phyloP scores from a whole-genome alignment of 2,797 vertebrate species.

The Xerus rutilus region DNA sequence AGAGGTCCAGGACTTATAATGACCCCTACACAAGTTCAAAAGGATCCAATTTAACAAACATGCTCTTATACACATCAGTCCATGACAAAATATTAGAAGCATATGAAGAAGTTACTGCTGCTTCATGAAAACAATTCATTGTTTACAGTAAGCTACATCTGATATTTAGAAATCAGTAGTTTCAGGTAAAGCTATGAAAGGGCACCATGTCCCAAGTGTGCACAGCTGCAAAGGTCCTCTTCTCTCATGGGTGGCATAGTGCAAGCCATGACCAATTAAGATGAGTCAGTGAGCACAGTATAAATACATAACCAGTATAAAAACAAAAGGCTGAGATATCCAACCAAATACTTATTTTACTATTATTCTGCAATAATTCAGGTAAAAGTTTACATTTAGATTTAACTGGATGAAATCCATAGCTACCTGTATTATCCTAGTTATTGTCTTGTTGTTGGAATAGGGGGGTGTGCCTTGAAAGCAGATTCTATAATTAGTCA shows the following conservation, averaged over 20 bases:
- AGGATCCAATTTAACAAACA: constrained; percentile 49
- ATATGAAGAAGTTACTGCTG: constrained; percentile 8
- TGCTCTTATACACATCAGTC: constrained; percentile 39
- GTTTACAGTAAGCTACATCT: constrained; percentile 20
- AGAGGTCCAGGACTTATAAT: constrained; percentile 5
- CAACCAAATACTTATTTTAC: not conserved
- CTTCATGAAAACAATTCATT: constrained; percentile 40
- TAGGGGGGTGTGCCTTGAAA: not conserved
- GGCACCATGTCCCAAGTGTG: too few species aligned
- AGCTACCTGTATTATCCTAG: constrained; percentile 17
- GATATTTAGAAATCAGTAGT: constrained; percentile 1
- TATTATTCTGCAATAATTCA: constrained; percentile 36
- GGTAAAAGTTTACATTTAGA: constrained; percentile 12
- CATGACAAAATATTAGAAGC: constrained; percentile 59
- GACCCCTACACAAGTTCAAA: not conserved
- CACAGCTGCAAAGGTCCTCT: not conserved
- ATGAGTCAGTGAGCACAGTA: constrained; percentile 30
- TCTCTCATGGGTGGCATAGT: not conserved
- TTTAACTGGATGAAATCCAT: not conserved
- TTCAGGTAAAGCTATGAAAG: constrained; percentile 17
- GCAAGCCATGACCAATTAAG: constrained; percentile 7
- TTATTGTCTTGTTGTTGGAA: not conserved
- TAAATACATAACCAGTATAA: not conserved
- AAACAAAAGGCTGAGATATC: not conserved
- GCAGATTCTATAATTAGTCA: not conserved